Conservation (phyloP, 2,113 vertebrate genomes). For the Hymenochirus boettgeri region DNA sequence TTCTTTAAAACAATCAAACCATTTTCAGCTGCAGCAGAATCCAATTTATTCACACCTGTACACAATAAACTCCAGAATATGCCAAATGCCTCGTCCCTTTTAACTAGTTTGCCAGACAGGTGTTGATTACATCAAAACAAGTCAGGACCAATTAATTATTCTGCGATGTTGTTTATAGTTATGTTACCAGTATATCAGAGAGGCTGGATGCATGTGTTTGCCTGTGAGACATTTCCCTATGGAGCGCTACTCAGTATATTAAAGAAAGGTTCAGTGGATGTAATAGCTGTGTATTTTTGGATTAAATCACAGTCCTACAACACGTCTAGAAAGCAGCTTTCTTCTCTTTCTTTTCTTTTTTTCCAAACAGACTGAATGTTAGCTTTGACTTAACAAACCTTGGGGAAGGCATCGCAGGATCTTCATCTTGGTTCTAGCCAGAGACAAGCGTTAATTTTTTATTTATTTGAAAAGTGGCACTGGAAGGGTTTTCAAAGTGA, state of each 20-base stretch:
- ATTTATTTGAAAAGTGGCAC: constrained; percentile 66
- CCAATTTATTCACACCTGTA: too few relatives aligned
- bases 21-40: too few relatives aligned
- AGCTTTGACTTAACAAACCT: constrained; percentile 22
- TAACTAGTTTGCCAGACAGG: too few relatives aligned
- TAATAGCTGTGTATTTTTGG: constrained; percentile 9
- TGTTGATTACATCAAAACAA: too few relatives aligned
- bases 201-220: not conserved
- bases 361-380: constrained; percentile 8
- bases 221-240: not conserved
- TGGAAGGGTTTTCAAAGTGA: constrained; percentile 65
- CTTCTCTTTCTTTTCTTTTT: not conserved
- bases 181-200: not conserved
- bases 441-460: constrained; percentile 61
- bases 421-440: constrained; percentile 40
- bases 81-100: too few relatives aligned
- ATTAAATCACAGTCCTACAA: constrained; percentile 25
- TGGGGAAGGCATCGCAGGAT: constrained; percentile 7
- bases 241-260: constrained; percentile 13
- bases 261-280: not conserved
- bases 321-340: not conserved
- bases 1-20: too few relatives aligned
- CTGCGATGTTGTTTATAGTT: not conserved
- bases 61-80: too few relatives aligned
- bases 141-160: not conserved